These are phyloP conservation scores for Arrhopalites spinosus DNA, from an alignment of 2,888 invertebrate genomes.

Conservation along the genomic window DNA sequence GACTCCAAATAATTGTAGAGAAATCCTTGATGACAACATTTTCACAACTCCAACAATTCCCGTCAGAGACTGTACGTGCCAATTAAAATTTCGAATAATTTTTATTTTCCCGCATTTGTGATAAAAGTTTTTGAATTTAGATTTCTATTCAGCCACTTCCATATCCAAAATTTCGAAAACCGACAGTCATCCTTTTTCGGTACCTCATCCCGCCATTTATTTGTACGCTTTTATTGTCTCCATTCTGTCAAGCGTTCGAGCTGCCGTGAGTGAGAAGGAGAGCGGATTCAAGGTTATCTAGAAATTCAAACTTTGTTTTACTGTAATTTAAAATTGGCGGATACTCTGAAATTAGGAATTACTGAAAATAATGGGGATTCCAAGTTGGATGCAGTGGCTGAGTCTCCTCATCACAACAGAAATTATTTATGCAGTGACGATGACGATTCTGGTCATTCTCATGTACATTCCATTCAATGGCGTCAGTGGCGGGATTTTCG, in stretches of 20 bases:
- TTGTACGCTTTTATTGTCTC: not conserved
- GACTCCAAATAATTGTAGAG: too few relatives aligned
- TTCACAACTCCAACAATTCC: too few relatives aligned
- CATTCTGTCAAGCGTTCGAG: not conserved
- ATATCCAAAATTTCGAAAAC: not conserved
- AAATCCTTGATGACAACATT: too few relatives aligned
- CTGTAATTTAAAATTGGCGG: not conserved
- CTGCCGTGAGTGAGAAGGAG: not conserved
- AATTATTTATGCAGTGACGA: not conserved
- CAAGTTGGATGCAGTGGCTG: not conserved
- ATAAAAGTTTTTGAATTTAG: not conserved
- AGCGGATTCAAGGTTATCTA: constrained; percentile 3
- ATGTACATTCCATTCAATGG: too few relatives aligned
- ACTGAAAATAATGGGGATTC: not conserved
- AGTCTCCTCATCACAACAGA: not conserved
- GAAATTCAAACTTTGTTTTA: not conserved
- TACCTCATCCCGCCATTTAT: not conserved
- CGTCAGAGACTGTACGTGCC: too few relatives aligned
- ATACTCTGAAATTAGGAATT: too few relatives aligned
- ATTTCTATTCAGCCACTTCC: not conserved
- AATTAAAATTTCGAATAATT: too few relatives aligned
- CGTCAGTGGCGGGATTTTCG: not conserved
- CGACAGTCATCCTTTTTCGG: not conserved
- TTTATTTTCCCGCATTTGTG: too few relatives aligned
- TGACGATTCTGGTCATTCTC: not conserved